Evolutionary conservation across 2,113 vertebrate species (phyloP).

Genomic region (Brachypodius melanocephalos): DNA sequence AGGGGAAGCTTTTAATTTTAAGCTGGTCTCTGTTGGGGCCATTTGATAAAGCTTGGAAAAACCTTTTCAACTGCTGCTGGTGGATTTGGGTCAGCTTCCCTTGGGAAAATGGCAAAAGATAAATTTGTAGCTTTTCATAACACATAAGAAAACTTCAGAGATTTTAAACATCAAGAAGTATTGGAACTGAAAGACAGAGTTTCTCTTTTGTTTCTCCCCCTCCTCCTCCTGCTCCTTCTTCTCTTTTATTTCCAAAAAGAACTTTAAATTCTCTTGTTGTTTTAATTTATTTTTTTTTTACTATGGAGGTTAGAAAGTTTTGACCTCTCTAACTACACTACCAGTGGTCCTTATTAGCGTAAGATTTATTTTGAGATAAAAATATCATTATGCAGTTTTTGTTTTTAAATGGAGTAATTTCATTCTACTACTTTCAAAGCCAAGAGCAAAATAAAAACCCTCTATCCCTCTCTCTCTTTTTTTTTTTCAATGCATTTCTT

Average conservation of each 20-base stretch:
- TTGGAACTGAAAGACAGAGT: constrained; percentile 69
- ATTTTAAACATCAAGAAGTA: constrained; percentile 76
- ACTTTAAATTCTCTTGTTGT: constrained; percentile 55
- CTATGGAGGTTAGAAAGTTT: constrained; percentile 12
- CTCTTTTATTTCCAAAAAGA: constrained; percentile 49
- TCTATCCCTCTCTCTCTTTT: neutral
- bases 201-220: constrained; percentile 50
- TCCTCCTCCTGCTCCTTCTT: neutral
- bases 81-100: constrained; percentile 78
- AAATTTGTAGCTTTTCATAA: constrained; percentile 79
- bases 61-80: constrained; percentile 75
- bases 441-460: neutral
- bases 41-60: constrained; percentile 80
- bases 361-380: constrained; percentile 51
- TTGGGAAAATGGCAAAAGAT: constrained; percentile 77
- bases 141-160: constrained; percentile 76
- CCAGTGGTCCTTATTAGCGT: neutral
- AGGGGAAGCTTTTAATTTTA: constrained; percentile 82
- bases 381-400: constrained; percentile 22
- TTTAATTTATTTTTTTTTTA: constrained; percentile 29
- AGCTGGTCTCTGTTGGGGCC: constrained; percentile 74
- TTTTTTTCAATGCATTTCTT: neutral
- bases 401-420: neutral
- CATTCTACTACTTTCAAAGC: constrained; percentile 19
- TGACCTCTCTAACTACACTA: constrained; percentile 26